A percentile compares a stretch with the other conserved stretches of the same genome.
Evolutionary conservation across 2,888 invertebrate species (phyloP).

Genomic region (Oithona nana): DNA sequence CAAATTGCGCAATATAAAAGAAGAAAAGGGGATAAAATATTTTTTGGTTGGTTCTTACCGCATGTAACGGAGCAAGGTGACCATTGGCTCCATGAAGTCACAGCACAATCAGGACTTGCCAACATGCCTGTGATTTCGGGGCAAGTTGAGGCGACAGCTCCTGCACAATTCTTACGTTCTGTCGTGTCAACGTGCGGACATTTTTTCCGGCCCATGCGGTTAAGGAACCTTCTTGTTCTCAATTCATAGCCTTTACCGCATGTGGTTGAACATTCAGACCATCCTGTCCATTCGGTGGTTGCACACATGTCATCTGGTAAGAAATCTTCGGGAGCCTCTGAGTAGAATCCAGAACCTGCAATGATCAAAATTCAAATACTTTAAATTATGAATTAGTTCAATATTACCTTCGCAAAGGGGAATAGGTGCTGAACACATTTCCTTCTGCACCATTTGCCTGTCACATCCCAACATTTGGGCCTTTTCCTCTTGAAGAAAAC

Average conservation of each 20-base stretch:
- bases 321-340: slow-evolving; percentile 7
- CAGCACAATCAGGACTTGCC: slow-evolving; percentile 38
- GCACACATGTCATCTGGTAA: slow-evolving; percentile 29
- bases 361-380: too few relatives aligned
- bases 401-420: slow-evolving; percentile 27
- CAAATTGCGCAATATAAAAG: background rate
- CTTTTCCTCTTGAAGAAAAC: slow-evolving; percentile 32
- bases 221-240: slow-evolving; percentile 42
- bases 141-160: background rate
- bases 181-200: slow-evolving; percentile 49
- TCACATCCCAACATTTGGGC: slow-evolving; percentile 49
- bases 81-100: slow-evolving; percentile 56
- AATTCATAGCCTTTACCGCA: slow-evolving; percentile 31
- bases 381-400: background rate
- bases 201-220: slow-evolving; percentile 56
- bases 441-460: slow-evolving; percentile 50
- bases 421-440: slow-evolving; percentile 66
- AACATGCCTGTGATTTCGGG: background rate
- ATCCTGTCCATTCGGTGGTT: slow-evolving; percentile 29
- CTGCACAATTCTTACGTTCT: slow-evolving; percentile 23
- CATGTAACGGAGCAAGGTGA: slow-evolving; percentile 72
- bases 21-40: slow-evolving; percentile 28
- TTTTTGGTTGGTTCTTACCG: slow-evolving; percentile 54
- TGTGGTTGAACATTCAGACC: slow-evolving; percentile 31
- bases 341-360: slow-evolving; percentile 3